These are phyloP conservation scores for Mystacides longicornis DNA, from an alignment of 2,888 invertebrate genomes.

Conservation along the genomic window DNA sequence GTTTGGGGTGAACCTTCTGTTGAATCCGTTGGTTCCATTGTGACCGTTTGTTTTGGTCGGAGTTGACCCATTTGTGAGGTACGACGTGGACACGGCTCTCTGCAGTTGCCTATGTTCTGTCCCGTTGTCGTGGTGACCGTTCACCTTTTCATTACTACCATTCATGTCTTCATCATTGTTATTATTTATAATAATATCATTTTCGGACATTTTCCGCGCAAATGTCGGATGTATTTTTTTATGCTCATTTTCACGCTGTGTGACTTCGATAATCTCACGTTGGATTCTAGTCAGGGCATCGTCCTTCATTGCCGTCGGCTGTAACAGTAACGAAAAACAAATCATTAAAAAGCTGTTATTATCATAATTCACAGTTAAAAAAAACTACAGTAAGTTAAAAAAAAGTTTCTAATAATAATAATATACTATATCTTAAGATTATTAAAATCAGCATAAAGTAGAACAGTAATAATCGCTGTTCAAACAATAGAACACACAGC, in stretches of 20 bases:
- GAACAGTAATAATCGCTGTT: slow-evolving; percentile 24
- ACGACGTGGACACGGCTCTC: slow-evolving; percentile 44
- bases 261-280: slow-evolving; percentile 81
- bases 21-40: slow-evolving; percentile 44
- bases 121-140: slow-evolving; percentile 28
- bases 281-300: slow-evolving; percentile 77
- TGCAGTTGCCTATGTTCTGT: slow-evolving; percentile 33
- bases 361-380: neutral
- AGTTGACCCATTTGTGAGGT: slow-evolving; percentile 37
- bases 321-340: slow-evolving; percentile 29
- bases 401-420: neutral
- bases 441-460: slow-evolving; percentile 22
- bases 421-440: neutral
- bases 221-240: slow-evolving; percentile 52
- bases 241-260: slow-evolving; percentile 76
- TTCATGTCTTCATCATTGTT: slow-evolving; percentile 40
- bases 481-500: slow-evolving; percentile 22
- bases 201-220: slow-evolving; percentile 43
- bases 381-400: neutral
- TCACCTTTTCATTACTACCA: slow-evolving; percentile 30
- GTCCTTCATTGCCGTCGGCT: slow-evolving; percentile 55
- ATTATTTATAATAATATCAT: slow-evolving; percentile 43
- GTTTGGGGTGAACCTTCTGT: slow-evolving; percentile 56
- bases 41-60: slow-evolving; percentile 27
- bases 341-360: neutral